phyloP scores from a whole-genome alignment of 2,113 vertebrate species.

The Gobio gobio region DNA sequence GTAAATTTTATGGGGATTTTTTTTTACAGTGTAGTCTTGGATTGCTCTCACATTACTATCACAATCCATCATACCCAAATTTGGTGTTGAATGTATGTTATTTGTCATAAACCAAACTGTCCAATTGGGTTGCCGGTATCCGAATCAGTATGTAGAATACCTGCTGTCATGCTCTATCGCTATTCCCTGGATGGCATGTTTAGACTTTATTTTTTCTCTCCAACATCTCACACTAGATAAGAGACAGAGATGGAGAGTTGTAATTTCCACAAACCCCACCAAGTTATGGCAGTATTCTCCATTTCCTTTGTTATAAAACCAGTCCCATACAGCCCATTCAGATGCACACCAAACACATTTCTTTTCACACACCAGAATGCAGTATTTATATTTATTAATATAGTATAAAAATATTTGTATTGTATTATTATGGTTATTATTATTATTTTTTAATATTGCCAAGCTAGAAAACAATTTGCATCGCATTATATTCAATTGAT shows the following conservation, averaged over 20 bases:
- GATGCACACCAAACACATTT: background rate
- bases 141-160: background rate
- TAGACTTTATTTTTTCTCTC: background rate
- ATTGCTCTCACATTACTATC: background rate
- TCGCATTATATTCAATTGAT: too few relatives aligned
- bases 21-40: background rate
- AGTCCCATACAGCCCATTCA: conserved; percentile 21
- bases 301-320: conserved; percentile 49
- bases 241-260: conserved; percentile 71
- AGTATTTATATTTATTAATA: too few relatives aligned
- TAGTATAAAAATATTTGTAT: too few relatives aligned
- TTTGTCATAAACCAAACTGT: background rate
- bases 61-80: background rate
- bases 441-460: too few relatives aligned
- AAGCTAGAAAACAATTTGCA: too few relatives aligned
- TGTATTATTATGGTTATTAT: too few relatives aligned
- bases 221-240: conserved; percentile 6
- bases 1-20: too few relatives aligned
- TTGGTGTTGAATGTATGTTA: background rate
- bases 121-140: background rate
- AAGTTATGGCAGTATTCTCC: conserved; percentile 57
- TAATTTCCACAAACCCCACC: conserved; percentile 66
- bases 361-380: background rate
- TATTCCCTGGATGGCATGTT: background rate
- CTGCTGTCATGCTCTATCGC: background rate